Evolutionary conservation across 1,140 invertebrate species (phyloP).

Genomic region (Brachionus plicatilis): DNA sequence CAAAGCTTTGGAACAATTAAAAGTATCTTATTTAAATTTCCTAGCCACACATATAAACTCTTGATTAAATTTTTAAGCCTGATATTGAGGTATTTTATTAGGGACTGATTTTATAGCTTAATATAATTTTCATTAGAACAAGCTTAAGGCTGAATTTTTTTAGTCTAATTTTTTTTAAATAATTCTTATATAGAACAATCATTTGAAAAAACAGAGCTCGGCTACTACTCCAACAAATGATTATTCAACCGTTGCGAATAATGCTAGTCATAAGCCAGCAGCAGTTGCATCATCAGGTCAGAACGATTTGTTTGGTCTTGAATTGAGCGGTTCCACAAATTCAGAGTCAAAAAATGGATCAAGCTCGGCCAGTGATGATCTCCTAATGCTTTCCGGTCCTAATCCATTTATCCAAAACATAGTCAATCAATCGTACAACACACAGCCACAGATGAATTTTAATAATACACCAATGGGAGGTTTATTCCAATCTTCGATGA

Average conservation of each 20-base stretch:
- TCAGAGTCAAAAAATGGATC: background rate
- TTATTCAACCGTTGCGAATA: background rate
- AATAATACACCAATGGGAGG: background rate
- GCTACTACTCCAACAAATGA: constrained; percentile 12
- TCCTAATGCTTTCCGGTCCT: constrained; percentile 26
- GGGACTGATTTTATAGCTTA: background rate
- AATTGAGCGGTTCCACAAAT: background rate
- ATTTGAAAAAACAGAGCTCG: constrained; percentile 38
- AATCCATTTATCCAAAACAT: constrained; percentile 40
- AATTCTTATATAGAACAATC: constrained; percentile 9
- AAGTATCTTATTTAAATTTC: background rate
- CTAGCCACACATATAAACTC: background rate
- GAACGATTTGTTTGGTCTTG: constrained; percentile 18
- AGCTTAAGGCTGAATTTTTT: background rate
- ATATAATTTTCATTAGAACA: background rate
- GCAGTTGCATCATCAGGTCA: background rate
- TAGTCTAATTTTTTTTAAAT: background rate
- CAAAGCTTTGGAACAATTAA: constrained; percentile 33
- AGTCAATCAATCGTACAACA: constrained; percentile 30
- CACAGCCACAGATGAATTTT: background rate
- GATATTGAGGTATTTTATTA: background rate
- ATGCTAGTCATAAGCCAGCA: background rate
- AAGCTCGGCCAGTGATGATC: constrained; percentile 35
- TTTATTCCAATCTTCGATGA: background rate
- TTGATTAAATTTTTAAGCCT: background rate